Evolutionary conservation across 1,140 invertebrate species (phyloP).

Genomic region (Lepidostoma basale): DNA sequence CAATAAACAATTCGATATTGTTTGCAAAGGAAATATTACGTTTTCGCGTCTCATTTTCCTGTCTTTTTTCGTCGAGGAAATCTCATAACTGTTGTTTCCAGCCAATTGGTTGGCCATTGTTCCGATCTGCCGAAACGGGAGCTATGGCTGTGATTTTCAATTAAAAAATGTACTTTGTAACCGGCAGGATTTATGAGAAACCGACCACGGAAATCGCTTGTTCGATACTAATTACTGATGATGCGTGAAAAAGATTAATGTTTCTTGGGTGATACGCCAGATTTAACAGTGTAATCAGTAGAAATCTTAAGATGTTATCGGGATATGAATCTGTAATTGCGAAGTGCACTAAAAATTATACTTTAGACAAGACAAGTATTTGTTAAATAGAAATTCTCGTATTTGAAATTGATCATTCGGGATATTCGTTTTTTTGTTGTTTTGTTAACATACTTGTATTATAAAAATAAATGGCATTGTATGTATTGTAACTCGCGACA

Average conservation of each 20-base stretch:
- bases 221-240: not conserved
- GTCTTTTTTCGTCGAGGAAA: not conserved
- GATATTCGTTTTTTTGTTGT: too few species aligned
- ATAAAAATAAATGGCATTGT: too few species aligned
- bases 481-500: too few species aligned
- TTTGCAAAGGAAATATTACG: not conserved
- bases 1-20: conserved; percentile 7
- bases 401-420: too few species aligned
- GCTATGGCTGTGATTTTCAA: not conserved
- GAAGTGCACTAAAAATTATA: too few species aligned
- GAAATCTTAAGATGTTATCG: too few species aligned
- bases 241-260: not conserved
- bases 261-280: not conserved
- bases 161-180: not conserved
- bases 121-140: not conserved
- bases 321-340: too few species aligned
- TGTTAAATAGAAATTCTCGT: too few species aligned
- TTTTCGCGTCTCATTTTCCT: not conserved
- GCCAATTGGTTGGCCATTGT: not conserved
- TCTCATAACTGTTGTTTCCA: not conserved
- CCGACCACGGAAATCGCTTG: too few species aligned
- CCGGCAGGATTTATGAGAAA: not conserved
- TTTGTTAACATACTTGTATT: too few species aligned
- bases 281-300: too few species aligned
- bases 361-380: too few species aligned